phyloP scores from a whole-genome alignment of 2,888 invertebrate species.

The Myopa testacea region DNA sequence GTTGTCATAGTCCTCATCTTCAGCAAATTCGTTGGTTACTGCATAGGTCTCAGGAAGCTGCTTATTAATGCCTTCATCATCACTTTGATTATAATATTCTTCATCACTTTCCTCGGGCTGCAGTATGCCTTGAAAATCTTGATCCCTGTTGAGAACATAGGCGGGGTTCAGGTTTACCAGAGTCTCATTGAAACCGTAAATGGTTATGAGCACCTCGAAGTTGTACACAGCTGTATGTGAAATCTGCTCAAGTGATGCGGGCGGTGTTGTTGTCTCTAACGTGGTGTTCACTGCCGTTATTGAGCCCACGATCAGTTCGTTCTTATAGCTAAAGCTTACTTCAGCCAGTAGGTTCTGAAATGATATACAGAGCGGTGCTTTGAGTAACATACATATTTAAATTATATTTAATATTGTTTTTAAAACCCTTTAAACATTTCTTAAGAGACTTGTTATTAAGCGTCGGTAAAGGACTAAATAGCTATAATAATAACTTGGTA shows the following conservation, averaged over 20 bases:
- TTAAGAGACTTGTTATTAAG: too few species aligned
- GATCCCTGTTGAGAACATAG: conserved; percentile 54
- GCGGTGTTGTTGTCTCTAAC: background rate
- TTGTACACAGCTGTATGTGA: conserved; percentile 25
- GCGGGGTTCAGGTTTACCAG: conserved; percentile 51
- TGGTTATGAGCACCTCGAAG: conserved; percentile 57
- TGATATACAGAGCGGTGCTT: conserved; percentile 22
- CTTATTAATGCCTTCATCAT: conserved; percentile 38
- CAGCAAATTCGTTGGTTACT: conserved; percentile 34
- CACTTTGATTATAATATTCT: conserved; percentile 35
- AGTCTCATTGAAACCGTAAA: conserved; percentile 59
- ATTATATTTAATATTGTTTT: background rate
- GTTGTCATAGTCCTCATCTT: conserved; percentile 42
- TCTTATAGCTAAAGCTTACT: conserved; percentile 58
- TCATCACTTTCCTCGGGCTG: conserved; percentile 34
- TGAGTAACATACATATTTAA: background rate
- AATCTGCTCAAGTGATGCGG: background rate
- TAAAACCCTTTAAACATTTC: background rate
- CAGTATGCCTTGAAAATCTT: conserved; percentile 54
- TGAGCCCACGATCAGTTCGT: conserved; percentile 56
- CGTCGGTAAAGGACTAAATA: too few species aligned
- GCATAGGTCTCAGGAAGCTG: conserved; percentile 37
- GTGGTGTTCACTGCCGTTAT: conserved; percentile 48
- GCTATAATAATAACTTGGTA: too few species aligned
- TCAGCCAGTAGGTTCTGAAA: conserved; percentile 59